Conservation (phyloP, 2,888 invertebrate genomes). For the Tanytarsus gracilentus region DNA sequence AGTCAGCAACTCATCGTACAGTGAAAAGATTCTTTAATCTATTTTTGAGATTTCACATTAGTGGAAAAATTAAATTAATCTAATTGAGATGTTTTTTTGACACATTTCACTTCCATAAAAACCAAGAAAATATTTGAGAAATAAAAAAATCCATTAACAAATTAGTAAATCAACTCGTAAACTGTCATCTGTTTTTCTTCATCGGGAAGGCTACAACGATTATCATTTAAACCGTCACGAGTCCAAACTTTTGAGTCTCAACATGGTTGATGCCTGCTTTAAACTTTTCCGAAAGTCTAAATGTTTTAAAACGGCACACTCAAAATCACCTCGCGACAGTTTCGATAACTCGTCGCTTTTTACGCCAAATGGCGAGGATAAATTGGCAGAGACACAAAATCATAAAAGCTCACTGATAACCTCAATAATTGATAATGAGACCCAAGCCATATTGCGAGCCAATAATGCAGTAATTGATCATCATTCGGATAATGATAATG, state of each 20-base stretch:
- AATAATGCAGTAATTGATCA: constrained; percentile 1
- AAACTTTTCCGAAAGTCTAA: constrained; percentile 11
- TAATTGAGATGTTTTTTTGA: constrained; percentile 1
- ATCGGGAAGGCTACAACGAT: neutral
- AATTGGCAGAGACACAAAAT: too few species aligned
- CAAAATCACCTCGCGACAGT: neutral
- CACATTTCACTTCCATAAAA: too few species aligned
- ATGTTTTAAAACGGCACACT: neutral
- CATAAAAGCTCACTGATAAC: too few species aligned
- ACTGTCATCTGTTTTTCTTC: too few species aligned
- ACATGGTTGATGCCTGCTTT: constrained; percentile 21
- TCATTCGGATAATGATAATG: neutral
- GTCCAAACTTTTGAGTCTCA: neutral
- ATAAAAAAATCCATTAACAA: neutral
- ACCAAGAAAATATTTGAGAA: neutral
- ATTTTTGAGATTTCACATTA: too few species aligned
- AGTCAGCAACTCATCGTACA: too few species aligned
- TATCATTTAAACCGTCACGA: neutral
- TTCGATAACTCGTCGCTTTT: neutral
- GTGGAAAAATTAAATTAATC: too few species aligned
- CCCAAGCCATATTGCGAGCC: neutral
- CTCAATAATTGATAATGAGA: too few species aligned
- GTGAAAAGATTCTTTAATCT: too few species aligned
- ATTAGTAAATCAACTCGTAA: neutral
- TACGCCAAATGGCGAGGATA: neutral